Conservation (phyloP, 2,888 invertebrate species). For the Junonia oenone region DNA sequence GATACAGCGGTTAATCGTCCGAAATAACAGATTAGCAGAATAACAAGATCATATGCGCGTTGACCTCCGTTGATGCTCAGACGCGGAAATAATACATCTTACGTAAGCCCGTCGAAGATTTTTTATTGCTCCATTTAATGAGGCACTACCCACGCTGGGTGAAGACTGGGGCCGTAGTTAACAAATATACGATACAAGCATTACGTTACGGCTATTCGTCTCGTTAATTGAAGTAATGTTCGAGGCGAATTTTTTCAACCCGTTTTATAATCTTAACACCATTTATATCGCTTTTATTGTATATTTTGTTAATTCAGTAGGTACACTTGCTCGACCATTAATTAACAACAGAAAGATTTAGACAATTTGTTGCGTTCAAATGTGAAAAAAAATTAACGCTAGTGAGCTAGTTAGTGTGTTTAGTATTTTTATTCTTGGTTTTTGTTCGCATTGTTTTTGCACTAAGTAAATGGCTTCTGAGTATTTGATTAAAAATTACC, state of each 20-base stretch:
- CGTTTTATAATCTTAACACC: slow-evolving; percentile 3
- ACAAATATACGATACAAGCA: slow-evolving; percentile 61
- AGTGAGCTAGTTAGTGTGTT: background rate
- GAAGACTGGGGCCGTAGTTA: slow-evolving; percentile 46
- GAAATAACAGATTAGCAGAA: slow-evolving; percentile 16
- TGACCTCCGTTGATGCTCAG: slow-evolving; percentile 62
- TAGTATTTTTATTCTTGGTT: background rate
- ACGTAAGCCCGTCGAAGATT: slow-evolving; percentile 77
- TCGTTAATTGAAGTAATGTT: slow-evolving; percentile 47
- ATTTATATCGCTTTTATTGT: background rate
- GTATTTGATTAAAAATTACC: background rate
- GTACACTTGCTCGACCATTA: background rate
- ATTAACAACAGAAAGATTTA: background rate
- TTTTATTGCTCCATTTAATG: slow-evolving; percentile 78
- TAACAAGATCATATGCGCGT: slow-evolving; percentile 53
- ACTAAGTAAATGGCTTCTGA: background rate
- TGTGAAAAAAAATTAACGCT: background rate
- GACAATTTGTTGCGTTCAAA: background rate
- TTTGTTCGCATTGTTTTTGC: background rate
- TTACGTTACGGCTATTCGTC: slow-evolving; percentile 57
- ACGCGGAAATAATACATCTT: slow-evolving; percentile 76
- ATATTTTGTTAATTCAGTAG: background rate
- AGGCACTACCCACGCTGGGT: slow-evolving; percentile 68
- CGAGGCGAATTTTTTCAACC: slow-evolving; percentile 7
- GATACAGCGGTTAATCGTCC: slow-evolving; percentile 7